phyloP scores from a whole-genome alignment of 2,888 invertebrate genomes.

The Cenopis cana region DNA sequence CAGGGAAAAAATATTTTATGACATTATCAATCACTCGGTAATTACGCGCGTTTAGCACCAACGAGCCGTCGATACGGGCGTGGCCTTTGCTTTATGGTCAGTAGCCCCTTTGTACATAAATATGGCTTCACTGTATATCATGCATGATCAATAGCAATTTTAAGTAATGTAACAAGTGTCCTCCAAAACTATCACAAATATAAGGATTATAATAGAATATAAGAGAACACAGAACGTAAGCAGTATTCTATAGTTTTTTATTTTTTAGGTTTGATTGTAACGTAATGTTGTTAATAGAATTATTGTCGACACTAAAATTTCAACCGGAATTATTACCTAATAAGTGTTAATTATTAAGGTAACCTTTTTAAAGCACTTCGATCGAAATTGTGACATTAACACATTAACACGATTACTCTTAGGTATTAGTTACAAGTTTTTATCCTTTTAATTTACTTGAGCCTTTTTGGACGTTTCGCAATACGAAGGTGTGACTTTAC shows the following conservation, averaged over 20 bases:
- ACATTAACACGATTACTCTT: too few species aligned
- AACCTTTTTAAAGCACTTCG: not conserved
- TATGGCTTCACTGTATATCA: slow-evolving; percentile 1
- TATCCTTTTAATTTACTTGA: too few species aligned
- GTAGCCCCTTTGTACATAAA: slow-evolving; percentile 6
- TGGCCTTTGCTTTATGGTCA: slow-evolving; percentile 29
- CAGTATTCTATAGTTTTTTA: too few species aligned
- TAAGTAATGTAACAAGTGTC: not conserved
- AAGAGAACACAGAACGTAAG: too few species aligned
- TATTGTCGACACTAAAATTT: too few species aligned
- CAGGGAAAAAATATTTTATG: slow-evolving; percentile 36
- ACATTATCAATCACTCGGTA: slow-evolving; percentile 35
- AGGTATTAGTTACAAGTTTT: too few species aligned
- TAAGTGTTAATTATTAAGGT: too few species aligned
- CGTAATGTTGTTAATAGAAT: too few species aligned
- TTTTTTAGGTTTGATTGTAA: not conserved
- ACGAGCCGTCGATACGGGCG: slow-evolving; percentile 28
- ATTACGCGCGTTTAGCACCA: slow-evolving; percentile 32
- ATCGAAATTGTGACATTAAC: not conserved
- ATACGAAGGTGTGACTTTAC: not conserved
- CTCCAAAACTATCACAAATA: not conserved
- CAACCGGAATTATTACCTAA: not conserved
- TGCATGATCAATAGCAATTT: slow-evolving; percentile 4
- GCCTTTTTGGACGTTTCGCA: not conserved
- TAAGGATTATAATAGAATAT: too few species aligned